A percentile compares a stretch with the other conserved stretches of the same genome.
Conservation (phyloP, 2,797 vertebrate species). For the Ambastaia sidthimunki region DNA sequence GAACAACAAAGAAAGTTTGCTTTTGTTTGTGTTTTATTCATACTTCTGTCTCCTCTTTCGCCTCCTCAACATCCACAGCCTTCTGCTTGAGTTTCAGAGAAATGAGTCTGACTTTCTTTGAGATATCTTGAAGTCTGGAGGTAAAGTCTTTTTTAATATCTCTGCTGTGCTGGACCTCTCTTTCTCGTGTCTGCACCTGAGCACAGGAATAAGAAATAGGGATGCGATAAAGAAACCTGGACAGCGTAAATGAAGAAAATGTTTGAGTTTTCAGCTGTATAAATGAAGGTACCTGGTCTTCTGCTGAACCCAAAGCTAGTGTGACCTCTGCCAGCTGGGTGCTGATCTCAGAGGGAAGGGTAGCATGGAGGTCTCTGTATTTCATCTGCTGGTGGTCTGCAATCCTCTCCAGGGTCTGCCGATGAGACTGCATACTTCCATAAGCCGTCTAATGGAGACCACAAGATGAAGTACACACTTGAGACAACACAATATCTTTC, state of each 20-base stretch:
- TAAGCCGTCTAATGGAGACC: constrained; percentile 80
- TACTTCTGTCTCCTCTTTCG: constrained; percentile 92
- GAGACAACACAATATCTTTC: neutral
- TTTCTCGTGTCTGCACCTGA: constrained; percentile 90
- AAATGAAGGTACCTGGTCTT: constrained; percentile 86
- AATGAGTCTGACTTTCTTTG: constrained; percentile 85
- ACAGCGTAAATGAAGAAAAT: neutral
- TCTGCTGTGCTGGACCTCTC: constrained; percentile 88
- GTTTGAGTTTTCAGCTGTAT: constrained; percentile 51
- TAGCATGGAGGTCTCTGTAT: constrained; percentile 87
- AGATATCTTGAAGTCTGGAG: constrained; percentile 84
- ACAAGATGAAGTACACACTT: neutral
- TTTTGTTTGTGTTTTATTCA: neutral
- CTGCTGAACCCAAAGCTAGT: constrained; percentile 85
- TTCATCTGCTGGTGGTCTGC: constrained; percentile 92
- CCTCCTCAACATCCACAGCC: constrained; percentile 84
- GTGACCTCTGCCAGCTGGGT: constrained; percentile 92
- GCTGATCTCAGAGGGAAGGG: constrained; percentile 92
- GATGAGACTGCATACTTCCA: constrained; percentile 82
- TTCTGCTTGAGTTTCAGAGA: constrained; percentile 88
- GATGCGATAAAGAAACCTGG: neutral
- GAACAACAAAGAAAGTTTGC: neutral
- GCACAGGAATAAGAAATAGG: constrained; percentile 33
- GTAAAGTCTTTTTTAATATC: constrained; percentile 86
- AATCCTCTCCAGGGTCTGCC: constrained; percentile 88